Percentiles rank a stretch among this genome's conserved stretches.
These are phyloP conservation scores for Lycaena phlaeas DNA, from an alignment of 2,888 invertebrate genomes.

Conservation along the genomic window DNA sequence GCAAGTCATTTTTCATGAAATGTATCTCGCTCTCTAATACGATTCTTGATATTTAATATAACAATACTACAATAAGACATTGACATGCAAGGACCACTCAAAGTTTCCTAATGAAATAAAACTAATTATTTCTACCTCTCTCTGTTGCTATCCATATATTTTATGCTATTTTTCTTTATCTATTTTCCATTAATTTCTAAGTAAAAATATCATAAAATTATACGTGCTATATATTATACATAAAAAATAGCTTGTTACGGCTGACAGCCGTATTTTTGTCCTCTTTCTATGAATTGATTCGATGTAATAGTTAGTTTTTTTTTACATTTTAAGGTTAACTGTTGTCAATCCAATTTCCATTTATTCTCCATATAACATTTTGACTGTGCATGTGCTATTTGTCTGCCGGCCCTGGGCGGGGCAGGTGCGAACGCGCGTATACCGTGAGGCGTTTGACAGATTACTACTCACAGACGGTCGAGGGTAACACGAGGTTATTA, in stretches of 20 bases:
- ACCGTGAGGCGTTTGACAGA: constrained; percentile 3
- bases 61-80: constrained; percentile 13
- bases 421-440: constrained; percentile 11
- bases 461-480: neutral
- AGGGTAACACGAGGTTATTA: no score
- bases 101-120: constrained; percentile 73
- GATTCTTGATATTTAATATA: constrained; percentile 18
- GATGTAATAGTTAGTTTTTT: constrained; percentile 59
- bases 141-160: constrained; percentile 24
- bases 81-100: constrained; percentile 84
- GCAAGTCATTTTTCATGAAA: constrained; percentile 17
- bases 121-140: constrained; percentile 35
- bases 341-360: constrained; percentile 46
- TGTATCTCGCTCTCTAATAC: constrained; percentile 18
- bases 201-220: constrained; percentile 1
- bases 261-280: constrained; percentile 41
- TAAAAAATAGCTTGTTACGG: constrained; percentile 50
- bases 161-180: constrained; percentile 30
- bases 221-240: constrained; percentile 16
- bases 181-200: constrained; percentile 21
- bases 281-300: constrained; percentile 49
- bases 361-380: constrained; percentile 5
- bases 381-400: constrained; percentile 55
- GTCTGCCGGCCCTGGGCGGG: constrained; percentile 32
- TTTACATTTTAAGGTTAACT: constrained; percentile 48